Conservation (phyloP, 2,113 vertebrate species). For the Monopterus albus region DNA sequence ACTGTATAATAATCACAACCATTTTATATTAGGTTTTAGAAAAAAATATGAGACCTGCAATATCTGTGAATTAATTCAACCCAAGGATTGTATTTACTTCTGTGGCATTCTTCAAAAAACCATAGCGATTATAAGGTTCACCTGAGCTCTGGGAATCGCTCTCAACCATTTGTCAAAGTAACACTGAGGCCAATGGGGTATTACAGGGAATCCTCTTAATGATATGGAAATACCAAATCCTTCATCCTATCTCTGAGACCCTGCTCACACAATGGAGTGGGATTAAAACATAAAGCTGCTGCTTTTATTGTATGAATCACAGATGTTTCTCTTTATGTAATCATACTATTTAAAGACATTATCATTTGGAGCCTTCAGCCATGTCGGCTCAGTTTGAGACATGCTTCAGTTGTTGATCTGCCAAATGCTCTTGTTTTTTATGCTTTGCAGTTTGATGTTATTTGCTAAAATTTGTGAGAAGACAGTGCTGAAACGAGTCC, state of each 20-base stretch:
- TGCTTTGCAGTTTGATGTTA: conserved; percentile 88
- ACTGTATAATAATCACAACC: background rate
- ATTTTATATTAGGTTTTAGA: background rate
- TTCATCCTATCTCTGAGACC: conserved; percentile 64
- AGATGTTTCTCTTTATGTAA: conserved; percentile 51
- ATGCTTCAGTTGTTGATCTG: conserved; percentile 31
- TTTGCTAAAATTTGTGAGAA: conserved; percentile 99
- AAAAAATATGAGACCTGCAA: background rate
- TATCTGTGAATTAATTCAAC: conserved; percentile 19
- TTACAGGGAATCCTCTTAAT: conserved; percentile 80
- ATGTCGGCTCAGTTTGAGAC: conserved; percentile 2
- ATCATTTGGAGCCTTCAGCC: conserved; percentile 2
- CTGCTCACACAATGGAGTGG: conserved; percentile 51
- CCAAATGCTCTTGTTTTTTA: conserved; percentile 35
- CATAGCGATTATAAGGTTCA: conserved; percentile 14
- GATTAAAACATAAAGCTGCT: conserved; percentile 63
- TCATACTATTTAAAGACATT: conserved; percentile 33
- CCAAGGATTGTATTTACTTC: conserved; percentile 31
- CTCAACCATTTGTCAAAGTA: conserved; percentile 62
- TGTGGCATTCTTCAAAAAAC: conserved; percentile 37
- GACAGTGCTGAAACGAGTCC: conserved; percentile 94
- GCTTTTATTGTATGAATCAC: conserved; percentile 44
- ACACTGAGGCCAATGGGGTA: conserved; percentile 77
- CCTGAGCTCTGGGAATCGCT: conserved; percentile 54
- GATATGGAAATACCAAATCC: conserved; percentile 77